Base-by-base conservation (phyloP, 2,888 invertebrate species). In the Euplexia lucipara region DNA sequence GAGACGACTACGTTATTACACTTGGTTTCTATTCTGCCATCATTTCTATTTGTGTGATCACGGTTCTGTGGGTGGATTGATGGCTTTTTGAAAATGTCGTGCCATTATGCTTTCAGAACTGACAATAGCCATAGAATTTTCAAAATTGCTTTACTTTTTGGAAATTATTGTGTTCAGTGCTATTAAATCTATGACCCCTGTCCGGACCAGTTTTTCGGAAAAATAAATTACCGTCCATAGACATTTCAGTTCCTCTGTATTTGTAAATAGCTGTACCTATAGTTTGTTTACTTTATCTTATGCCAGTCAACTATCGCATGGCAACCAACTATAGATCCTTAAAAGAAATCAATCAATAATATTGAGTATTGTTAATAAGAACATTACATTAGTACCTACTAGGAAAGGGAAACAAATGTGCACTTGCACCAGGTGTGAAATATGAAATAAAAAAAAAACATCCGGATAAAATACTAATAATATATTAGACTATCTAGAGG, bases 11-110 rank as follows among this genome's bases (percentile, higher is more conserved):
- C 52, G 60, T 58, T 68, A 73, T 81, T 83, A 76, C 68, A 59
- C 67, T 65, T 45, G 48, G 59, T 84, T 83, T 85, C 84, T 80
- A 80, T 77, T 78, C 64, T 75, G 59, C 74, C 64, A 65, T 70
- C 58, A 52, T 63, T 71, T 75, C 63, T 69, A 61, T 53, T 71
- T 56, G 20, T 57, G 42, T 44, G 18, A 53, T 16, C 54, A 67
- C 14, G 47, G 51, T 39, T 64, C 45, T 51, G n/a, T 41, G 39
- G 22, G 7, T 16, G 5, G 10, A 44, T n/a, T 64, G 34, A 45
- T 65, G n/a, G 45, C 20, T 6, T 16, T 53, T 45, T 14, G 22
- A n/a, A 34, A 34, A 9, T 45, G 39, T 30, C 16, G 8, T 14
- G 42, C 18, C 12, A n/a, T 42, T 56, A 18, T 7, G 9, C 32